Evolutionary conservation across 1,140 invertebrate genomes (phyloP).

Genomic region (Pogonomyrmex barbatus): DNA sequence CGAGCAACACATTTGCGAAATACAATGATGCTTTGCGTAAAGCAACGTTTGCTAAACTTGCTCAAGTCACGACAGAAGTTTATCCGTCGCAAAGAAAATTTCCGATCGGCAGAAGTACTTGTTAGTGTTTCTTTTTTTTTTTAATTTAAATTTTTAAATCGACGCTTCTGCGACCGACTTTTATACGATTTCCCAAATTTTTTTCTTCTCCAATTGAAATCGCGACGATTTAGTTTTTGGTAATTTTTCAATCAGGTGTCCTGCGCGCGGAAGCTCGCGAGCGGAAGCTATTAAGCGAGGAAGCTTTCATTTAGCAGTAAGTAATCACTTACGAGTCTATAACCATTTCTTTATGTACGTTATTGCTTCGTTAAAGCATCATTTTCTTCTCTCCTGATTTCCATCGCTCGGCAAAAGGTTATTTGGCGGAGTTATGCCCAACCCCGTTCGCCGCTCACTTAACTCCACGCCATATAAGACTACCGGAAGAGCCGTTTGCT

Average conservation of each 20-base stretch:
- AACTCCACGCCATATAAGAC: constrained; percentile 72
- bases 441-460: constrained; percentile 52
- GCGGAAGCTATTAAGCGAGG: constrained; percentile 38
- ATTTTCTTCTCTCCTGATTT: constrained; percentile 72
- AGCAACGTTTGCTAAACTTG: constrained; percentile 14
- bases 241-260: constrained; percentile 52
- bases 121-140: not conserved
- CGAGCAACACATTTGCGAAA: constrained; percentile 25
- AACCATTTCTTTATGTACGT: constrained; percentile 71
- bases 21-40: constrained; percentile 9
- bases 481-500: constrained; percentile 74
- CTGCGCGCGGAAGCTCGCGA: constrained; percentile 11
- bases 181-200: not conserved
- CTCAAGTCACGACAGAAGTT: not conserved
- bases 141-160: not conserved
- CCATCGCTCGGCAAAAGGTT: constrained; percentile 43
- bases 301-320: constrained; percentile 69
- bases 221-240: not conserved
- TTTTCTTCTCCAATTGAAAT: not conserved
- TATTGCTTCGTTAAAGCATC: constrained; percentile 75
- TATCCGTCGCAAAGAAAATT: not conserved
- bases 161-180: not conserved
- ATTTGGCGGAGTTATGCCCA: constrained; percentile 64
- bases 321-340: constrained; percentile 69
- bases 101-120: not conserved